These are phyloP conservation scores for Pleuronectes platessa DNA, from an alignment of 2,113 vertebrate genomes.

Conservation along the genomic window DNA sequence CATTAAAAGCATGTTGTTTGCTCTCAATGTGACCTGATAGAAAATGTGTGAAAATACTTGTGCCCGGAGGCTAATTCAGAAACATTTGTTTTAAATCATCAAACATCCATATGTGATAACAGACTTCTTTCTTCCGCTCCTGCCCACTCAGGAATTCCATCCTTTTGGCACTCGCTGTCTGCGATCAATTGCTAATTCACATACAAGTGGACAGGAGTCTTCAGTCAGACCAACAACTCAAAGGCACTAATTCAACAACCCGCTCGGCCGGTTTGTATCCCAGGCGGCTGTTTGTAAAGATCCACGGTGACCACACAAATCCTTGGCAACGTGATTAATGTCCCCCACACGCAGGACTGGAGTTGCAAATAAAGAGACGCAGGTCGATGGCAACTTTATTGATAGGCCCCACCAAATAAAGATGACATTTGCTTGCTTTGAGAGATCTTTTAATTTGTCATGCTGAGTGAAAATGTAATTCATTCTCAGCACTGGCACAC, in stretches of 20 bases:
- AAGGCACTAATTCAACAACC: constrained; percentile 80
- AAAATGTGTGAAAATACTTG: constrained; percentile 15
- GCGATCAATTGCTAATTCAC: constrained; percentile 82
- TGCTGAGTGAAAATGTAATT: constrained; percentile 67
- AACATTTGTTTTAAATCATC: constrained; percentile 44
- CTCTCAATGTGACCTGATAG: constrained; percentile 45
- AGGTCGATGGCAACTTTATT: constrained; percentile 79
- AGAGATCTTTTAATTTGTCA: constrained; percentile 78
- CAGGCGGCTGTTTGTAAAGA: constrained; percentile 75
- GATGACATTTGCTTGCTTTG: constrained; percentile 79
- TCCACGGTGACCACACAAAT: constrained; percentile 75
- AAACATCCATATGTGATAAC: constrained; percentile 58
- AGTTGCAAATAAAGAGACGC: constrained; percentile 70
- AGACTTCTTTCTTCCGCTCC: constrained; percentile 25
- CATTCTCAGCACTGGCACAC: constrained; percentile 26
- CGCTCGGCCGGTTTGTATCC: constrained; percentile 75
- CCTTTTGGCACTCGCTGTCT: constrained; percentile 63
- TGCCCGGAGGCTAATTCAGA: constrained; percentile 28
- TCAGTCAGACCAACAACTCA: constrained; percentile 69
- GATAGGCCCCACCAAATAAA: constrained; percentile 77
- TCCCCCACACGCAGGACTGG: constrained; percentile 39
- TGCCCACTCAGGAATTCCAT: constrained; percentile 55
- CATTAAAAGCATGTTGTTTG: constrained; percentile 55
- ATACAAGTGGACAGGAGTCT: constrained; percentile 75
- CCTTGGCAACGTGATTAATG: constrained; percentile 73